Evolutionary conservation across 2,797 vertebrate genomes (phyloP).

Genomic region (Mustela erminea): DNA sequence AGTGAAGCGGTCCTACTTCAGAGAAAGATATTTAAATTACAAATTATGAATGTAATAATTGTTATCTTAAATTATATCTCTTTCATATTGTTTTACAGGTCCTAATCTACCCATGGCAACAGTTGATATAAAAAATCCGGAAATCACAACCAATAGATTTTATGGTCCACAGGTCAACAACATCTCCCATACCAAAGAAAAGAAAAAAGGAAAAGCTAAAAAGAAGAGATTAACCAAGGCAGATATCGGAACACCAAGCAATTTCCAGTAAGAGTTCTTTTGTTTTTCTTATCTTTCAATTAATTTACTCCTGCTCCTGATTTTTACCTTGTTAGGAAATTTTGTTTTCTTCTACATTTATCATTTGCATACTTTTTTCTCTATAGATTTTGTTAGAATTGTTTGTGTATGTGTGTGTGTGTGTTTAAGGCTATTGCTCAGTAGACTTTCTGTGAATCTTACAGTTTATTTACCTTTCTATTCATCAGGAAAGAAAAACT

Average conservation of each 20-base stretch:
- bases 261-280: constrained; percentile 95
- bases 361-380: background rate
- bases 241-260: constrained; percentile 98
- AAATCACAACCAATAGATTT: constrained; percentile 96
- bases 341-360: constrained; percentile 34
- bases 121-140: constrained; percentile 98
- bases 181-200: constrained; percentile 95
- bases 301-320: constrained; percentile 1
- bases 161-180: constrained; percentile 96
- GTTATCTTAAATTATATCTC: constrained; percentile 27
- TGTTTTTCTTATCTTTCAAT: constrained; percentile 38
- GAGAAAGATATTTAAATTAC: constrained; percentile 20
- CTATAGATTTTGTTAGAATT: background rate
- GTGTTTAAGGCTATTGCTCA: background rate
- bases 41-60: background rate
- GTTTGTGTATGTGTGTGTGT: background rate
- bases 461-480: background rate
- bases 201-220: constrained; percentile 97
- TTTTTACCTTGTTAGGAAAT: constrained; percentile 51
- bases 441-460: background rate
- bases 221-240: constrained; percentile 98
- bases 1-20: background rate
- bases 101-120: constrained; percentile 97
- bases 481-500: constrained; percentile 48
- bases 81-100: constrained; percentile 88